Evolutionary conservation across 2,113 vertebrate species (phyloP).

Genomic region (Neolamprologus falcicula): DNA sequence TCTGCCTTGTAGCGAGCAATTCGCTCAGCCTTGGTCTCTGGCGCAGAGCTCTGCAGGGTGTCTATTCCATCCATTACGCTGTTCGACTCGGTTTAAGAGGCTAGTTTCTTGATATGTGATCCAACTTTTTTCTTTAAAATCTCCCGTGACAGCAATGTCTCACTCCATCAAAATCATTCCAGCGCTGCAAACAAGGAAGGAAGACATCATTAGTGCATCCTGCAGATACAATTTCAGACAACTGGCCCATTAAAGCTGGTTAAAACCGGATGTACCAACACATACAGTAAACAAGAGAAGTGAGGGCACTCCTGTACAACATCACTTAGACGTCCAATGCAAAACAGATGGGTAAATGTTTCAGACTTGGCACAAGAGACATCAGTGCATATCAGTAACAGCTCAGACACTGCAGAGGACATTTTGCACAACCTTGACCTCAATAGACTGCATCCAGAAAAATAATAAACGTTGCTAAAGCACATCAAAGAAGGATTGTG

Average conservation of each 20-base stretch:
- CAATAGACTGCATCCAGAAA: not conserved
- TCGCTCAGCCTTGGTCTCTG: slow-evolving; percentile 73
- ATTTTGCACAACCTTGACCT: not conserved
- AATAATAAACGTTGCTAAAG: not conserved
- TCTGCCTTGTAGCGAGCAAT: slow-evolving; percentile 78
- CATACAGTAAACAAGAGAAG: not conserved
- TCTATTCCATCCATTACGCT: slow-evolving; percentile 59
- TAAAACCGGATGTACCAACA: not conserved
- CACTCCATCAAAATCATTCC: slow-evolving; percentile 38
- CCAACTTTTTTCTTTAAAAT: not conserved
- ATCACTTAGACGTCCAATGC: not conserved
- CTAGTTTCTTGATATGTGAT: not conserved
- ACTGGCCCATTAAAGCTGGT: not conserved
- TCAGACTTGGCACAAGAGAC: not conserved
- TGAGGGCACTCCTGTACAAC: not conserved
- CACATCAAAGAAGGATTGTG: not conserved
- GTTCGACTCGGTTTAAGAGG: not conserved
- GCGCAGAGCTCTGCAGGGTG: slow-evolving; percentile 58
- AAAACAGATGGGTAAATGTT: not conserved
- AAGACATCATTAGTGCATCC: not conserved
- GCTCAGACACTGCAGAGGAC: not conserved
- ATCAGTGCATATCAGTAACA: not conserved
- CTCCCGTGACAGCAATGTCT: not conserved
- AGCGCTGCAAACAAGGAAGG: slow-evolving; percentile 46
- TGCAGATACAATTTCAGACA: not conserved